Evolutionary conservation across 2,888 invertebrate species (phyloP), one percentile per base, ranked within the genome.

Genomic region (Tenodera sinensis): DNA sequence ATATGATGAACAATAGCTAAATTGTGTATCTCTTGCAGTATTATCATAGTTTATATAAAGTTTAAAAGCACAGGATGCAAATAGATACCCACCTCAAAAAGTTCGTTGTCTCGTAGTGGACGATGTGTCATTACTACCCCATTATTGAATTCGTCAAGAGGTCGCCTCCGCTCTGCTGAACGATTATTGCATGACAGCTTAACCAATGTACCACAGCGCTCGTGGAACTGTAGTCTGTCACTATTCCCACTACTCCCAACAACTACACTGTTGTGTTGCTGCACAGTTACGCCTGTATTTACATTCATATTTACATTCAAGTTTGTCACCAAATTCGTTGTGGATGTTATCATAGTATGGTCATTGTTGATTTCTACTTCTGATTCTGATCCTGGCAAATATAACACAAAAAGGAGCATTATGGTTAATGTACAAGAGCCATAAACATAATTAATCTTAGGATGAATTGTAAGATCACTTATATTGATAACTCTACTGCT

Each of bases 51-150:
- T 42, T 0, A 42, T 42, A 42, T 12, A 42, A 42, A 42, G 12
- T 42, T 9, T 42, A 42, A 42, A 12, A 42, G 12, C 42, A 42
- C 12, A 42, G 12, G 6, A 42, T 42, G 20, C 20, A 15, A 14
- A 34, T 28, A 12, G 20, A 28, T 83, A 83, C 90, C 89, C 91
- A 95, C 95, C 93, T 99, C 98, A 93, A 99, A 99, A 28, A 98
- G 93, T 93, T 99, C 99, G 92, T 97, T 96, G 92, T 98, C 98
- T 90, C 95, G 95, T 6, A 99, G 94, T 0, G 98, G 96, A 83
- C 99, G 95, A 92, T 98, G 97, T 2, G 98, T 98, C 97, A 99
- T 98, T 2, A 98, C 98, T 3, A 99, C 98, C 0, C 98, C 98
- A 93, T 99, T 98, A 93, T 99, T 98, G 93, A 98, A 99, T 93